Percentiles rank a stretch among this genome's conserved stretches.
phyloP scores from a whole-genome alignment of 2,797 vertebrate species.

The Hypotaenidia okinawae region DNA sequence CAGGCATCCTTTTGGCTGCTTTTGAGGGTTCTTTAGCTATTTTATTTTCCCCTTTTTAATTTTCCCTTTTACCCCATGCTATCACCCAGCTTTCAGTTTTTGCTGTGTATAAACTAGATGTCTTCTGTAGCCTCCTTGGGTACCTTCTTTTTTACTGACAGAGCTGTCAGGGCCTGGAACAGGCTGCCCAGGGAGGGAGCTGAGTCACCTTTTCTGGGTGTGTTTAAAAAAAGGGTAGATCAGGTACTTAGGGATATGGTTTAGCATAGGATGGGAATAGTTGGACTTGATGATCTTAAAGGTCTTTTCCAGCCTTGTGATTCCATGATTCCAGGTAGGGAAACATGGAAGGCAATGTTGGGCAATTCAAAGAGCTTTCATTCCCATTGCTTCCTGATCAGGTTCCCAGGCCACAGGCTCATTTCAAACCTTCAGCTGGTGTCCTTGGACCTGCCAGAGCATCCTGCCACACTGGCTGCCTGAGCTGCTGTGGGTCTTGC shows the following conservation, averaged over 20 bases:
- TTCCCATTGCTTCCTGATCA: neutral
- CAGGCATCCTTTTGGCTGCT: neutral
- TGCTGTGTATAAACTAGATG: neutral
- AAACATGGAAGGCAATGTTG: neutral
- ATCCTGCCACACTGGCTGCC: neutral
- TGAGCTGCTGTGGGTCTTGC: neutral
- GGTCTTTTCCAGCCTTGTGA: too few species aligned
- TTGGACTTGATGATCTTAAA: too few species aligned
- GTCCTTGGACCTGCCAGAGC: neutral
- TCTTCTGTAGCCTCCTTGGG: accelerated
- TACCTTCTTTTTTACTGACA: neutral
- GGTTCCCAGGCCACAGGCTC: neutral
- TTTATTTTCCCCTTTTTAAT: neutral
- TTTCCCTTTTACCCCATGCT: neutral
- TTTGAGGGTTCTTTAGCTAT: neutral
- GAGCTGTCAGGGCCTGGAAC: too few species aligned
- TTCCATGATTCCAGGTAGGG: neutral
- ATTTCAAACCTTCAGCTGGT: neutral
- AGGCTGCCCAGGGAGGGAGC: too few species aligned
- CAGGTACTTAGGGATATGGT: too few species aligned
- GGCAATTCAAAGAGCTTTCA: neutral
- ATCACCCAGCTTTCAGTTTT: neutral
- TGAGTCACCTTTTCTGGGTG: too few species aligned
- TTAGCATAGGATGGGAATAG: too few species aligned
- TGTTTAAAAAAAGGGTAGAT: too few species aligned